A percentile compares a stretch with the other conserved stretches of the same genome.
These are phyloP conservation scores for Pelmatolapia mariae DNA, from an alignment of 2,113 vertebrate species.

Conservation along the genomic window DNA sequence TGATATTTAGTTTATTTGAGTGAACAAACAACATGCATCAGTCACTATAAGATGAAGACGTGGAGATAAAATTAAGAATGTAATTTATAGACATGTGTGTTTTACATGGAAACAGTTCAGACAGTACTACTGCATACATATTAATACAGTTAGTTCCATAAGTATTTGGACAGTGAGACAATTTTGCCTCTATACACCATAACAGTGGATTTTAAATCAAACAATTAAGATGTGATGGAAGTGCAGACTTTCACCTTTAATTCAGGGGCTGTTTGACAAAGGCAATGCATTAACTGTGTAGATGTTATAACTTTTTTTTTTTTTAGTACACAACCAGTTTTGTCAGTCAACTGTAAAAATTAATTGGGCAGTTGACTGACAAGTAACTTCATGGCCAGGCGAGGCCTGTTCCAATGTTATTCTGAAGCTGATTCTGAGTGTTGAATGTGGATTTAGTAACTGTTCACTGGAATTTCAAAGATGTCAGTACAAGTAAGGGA, in stretches of 20 bases:
- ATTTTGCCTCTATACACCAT: not conserved
- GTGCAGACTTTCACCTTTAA: not conserved
- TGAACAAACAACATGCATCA: not conserved
- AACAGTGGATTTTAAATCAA: not conserved
- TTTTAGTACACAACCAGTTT: not conserved
- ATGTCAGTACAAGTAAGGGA: not conserved
- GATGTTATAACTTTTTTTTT: not conserved
- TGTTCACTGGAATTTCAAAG: not conserved
- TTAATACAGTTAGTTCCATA: not conserved
- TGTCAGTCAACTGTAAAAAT: not conserved
- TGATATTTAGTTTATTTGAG: not conserved
- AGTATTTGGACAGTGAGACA: not conserved
- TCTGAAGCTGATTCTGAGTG: not conserved
- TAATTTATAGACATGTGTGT: not conserved
- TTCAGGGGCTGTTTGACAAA: not conserved
- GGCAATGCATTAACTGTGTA: not conserved
- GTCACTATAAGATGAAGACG: not conserved
- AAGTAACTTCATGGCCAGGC: not conserved
- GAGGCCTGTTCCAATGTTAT: not conserved
- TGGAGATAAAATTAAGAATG: not conserved
- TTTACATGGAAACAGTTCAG: not conserved
- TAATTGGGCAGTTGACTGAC: not conserved
- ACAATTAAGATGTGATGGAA: not conserved
- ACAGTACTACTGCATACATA: not conserved
- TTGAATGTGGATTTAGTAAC: not conserved